Evolutionary conservation across 1,140 invertebrate species (phyloP).

Genomic region (Pachypsylla venusta): DNA sequence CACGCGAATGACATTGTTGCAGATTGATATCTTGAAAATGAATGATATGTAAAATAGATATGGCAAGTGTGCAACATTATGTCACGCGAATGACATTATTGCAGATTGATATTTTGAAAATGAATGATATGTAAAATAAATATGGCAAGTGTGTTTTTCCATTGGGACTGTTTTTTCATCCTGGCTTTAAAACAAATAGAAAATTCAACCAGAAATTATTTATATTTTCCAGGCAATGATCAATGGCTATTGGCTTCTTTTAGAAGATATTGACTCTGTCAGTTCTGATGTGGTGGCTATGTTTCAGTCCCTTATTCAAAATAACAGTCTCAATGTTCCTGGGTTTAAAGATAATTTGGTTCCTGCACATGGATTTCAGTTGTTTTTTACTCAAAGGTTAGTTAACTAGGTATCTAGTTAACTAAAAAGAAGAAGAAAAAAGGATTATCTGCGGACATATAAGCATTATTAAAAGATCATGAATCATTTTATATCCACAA

Average conservation of each 20-base stretch:
- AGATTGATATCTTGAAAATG: too few species aligned
- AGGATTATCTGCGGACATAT: slow-evolving; percentile 19
- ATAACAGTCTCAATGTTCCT: slow-evolving; percentile 63
- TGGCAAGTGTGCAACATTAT: too few species aligned
- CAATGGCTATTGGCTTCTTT: slow-evolving; percentile 76
- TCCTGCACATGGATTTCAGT: slow-evolving; percentile 67
- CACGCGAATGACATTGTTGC: too few species aligned
- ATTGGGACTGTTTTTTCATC: too few species aligned
- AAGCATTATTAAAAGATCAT: neutral
- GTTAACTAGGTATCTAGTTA: neutral
- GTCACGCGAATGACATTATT: too few species aligned
- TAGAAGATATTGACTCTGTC: slow-evolving; percentile 93
- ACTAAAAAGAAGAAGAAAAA: slow-evolving; percentile 10
- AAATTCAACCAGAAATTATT: too few species aligned
- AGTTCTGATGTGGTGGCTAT: slow-evolving; percentile 83
- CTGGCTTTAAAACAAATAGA: too few species aligned
- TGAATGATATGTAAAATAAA: too few species aligned
- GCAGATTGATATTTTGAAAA: too few species aligned
- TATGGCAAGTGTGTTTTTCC: too few species aligned
- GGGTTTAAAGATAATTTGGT: slow-evolving; percentile 68
- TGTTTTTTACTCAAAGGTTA: slow-evolving; percentile 80
- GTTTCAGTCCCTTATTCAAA: slow-evolving; percentile 70
- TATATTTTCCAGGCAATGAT: slow-evolving; percentile 52
- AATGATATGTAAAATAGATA: too few species aligned
- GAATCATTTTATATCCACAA: slow-evolving; percentile 6